Evolutionary conservation across 2,888 invertebrate species (phyloP), one percentile per base, ranked within the genome.

Genomic region (Yponomeuta evonymella): DNA sequence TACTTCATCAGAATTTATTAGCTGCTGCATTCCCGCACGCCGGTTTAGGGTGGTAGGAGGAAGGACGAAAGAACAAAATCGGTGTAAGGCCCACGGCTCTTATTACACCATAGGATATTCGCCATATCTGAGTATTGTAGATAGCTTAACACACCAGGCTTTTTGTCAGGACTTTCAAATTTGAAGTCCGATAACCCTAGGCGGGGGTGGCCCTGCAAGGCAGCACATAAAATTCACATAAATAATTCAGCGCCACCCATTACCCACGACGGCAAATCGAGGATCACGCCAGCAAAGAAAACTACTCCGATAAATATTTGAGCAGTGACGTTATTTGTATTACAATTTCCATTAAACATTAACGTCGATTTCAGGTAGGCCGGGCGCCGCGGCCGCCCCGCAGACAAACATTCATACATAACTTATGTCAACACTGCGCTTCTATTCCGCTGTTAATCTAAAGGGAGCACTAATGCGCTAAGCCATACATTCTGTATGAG

Each of bases 321-420:
- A 90, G 81, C 82, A 77, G 77, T 80, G 79, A 84, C 86, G 88
- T 90, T 90, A 90, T 90, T 90, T 90, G 88, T 90, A 92, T 90
- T 90, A 91, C 89, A 90, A 89, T 90, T 90, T 89, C 86, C 86
- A 89, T 90, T 88, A 90, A 89, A 87, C 79, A 88, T 87, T 89
- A 87, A 90, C 81, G 81, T 80, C 83, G 82, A 85, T 82, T 84
- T 82, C 81, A 83, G 83, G 80, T 77, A 82, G 82, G 85, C 80
- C 73, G 73, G 78, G 69, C 69, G 67, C 63, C 48, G 70, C 70
- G 78, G 75, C 78, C 77, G 78, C 33, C 70, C 71, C n/a, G 75
- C 78, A 79, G 81, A 80, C 82, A 80, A 80, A 79, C 82, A 79
- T 72, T 71, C 81, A 83, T 87, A 83, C 84, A 87, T 87, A 85